Percentiles rank a stretch among this genome's conserved stretches.
Evolutionary conservation across 2,797 vertebrate genomes (phyloP).

Genomic region (Periparus ater): DNA sequence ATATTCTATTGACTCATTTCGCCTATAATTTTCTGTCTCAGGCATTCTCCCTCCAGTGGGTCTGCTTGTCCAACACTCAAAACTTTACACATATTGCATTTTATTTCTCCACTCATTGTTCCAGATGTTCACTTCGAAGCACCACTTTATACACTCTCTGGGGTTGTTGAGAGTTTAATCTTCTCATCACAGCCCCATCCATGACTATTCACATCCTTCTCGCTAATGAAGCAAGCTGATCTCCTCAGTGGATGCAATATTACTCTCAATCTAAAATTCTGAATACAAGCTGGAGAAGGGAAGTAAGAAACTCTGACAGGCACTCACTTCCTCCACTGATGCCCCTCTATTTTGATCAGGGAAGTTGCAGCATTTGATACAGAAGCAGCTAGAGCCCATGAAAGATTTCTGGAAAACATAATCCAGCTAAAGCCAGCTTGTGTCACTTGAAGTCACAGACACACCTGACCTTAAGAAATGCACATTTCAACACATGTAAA

Average conservation of each 20-base stretch:
- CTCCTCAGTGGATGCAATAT: background rate
- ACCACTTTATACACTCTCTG: background rate
- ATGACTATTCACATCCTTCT: background rate
- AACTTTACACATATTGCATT: background rate
- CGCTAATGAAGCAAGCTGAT: constrained; percentile 18
- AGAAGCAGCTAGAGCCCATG: background rate
- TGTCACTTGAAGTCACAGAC: background rate
- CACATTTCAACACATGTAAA: background rate
- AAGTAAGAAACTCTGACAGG: background rate
- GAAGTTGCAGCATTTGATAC: background rate
- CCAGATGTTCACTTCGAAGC: background rate
- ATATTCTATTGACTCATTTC: background rate
- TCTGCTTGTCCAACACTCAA: background rate
- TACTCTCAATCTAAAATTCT: background rate
- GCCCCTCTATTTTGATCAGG: background rate
- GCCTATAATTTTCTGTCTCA: background rate
- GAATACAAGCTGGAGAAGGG: background rate
- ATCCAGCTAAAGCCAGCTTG: background rate
- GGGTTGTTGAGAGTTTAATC: constrained; percentile 6
- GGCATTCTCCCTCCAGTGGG: background rate
- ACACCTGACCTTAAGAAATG: background rate
- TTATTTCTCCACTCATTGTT: background rate
- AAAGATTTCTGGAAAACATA: background rate
- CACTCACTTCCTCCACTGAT: background rate
- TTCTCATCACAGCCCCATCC: background rate